Conservation (phyloP, 2,888 invertebrate genomes). For the Sialis lutaria region DNA sequence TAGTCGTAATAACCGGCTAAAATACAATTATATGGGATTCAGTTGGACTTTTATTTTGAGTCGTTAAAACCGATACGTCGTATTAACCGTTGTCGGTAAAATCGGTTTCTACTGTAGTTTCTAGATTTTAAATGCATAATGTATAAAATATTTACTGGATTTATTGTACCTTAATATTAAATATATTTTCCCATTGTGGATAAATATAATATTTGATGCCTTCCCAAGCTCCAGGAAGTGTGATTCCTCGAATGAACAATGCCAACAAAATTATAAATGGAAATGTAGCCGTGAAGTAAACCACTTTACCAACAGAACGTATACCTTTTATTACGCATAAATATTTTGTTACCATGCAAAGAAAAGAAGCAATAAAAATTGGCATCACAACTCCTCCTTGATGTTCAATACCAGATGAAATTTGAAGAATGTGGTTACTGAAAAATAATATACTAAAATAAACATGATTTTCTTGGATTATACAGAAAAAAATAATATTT, state of each 20-base stretch:
- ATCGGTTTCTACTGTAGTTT: too few species aligned
- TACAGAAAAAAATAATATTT: too few species aligned
- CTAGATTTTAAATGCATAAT: too few species aligned
- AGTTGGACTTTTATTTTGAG: too few species aligned
- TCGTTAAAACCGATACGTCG: too few species aligned
- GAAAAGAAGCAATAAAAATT: slow-evolving; percentile 50
- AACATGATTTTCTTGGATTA: too few species aligned
- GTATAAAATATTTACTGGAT: background rate
- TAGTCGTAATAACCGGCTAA: too few species aligned
- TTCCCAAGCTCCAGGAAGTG: slow-evolving; percentile 59
- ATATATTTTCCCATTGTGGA: slow-evolving; percentile 61
- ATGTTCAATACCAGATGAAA: slow-evolving; percentile 54
- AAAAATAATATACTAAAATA: slow-evolving; percentile 11
- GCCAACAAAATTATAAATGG: slow-evolving; percentile 58
- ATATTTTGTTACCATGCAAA: slow-evolving; percentile 69
- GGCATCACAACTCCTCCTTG: slow-evolving; percentile 69
- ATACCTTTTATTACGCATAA: slow-evolving; percentile 76
- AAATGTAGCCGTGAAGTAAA: slow-evolving; percentile 77
- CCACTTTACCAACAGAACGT: slow-evolving; percentile 73
- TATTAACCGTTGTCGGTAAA: too few species aligned
- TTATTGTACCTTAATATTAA: slow-evolving; percentile 46
- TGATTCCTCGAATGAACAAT: slow-evolving; percentile 58
- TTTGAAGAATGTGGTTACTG: slow-evolving; percentile 62
- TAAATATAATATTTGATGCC: slow-evolving; percentile 62
- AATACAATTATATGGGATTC: too few species aligned